Evolutionary conservation across 2,888 invertebrate species (phyloP).

Genomic region (Halictus quadricinctus): DNA sequence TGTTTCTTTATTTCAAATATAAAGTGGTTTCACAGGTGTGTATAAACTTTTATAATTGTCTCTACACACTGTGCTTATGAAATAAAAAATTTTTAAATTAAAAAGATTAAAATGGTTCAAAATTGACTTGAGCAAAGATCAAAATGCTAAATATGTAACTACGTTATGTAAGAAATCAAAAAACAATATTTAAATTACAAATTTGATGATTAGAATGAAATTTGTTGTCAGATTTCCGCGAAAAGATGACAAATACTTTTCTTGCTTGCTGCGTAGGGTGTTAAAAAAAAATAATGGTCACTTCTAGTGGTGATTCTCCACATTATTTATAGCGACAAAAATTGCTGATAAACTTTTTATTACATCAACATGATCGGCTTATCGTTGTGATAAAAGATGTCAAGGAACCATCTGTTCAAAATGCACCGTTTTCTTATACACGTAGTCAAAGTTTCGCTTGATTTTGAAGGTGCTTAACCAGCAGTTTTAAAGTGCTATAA

Average conservation of each 20-base stretch:
- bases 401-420: not conserved
- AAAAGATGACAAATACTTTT: not conserved
- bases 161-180: not conserved
- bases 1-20: not conserved
- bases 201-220: not conserved
- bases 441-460: not conserved
- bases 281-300: not conserved
- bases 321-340: not conserved
- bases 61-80: not conserved
- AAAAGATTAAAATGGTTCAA: not conserved
- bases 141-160: not conserved
- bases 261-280: not conserved
- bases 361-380: not conserved
- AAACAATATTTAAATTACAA: not conserved
- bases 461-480: not conserved
- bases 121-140: not conserved
- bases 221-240: not conserved
- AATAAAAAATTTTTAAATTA: not conserved
- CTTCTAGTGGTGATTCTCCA: slow-evolving; percentile 2
- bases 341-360: not conserved
- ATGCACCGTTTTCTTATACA: not conserved
- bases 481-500: not conserved
- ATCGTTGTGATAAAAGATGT: not conserved
- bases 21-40: not conserved
- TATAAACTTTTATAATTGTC: not conserved